Evolutionary conservation across 2,113 vertebrate genomes (phyloP), one percentile per base, ranked within the genome.

Genomic region (Serilophus lunatus): DNA sequence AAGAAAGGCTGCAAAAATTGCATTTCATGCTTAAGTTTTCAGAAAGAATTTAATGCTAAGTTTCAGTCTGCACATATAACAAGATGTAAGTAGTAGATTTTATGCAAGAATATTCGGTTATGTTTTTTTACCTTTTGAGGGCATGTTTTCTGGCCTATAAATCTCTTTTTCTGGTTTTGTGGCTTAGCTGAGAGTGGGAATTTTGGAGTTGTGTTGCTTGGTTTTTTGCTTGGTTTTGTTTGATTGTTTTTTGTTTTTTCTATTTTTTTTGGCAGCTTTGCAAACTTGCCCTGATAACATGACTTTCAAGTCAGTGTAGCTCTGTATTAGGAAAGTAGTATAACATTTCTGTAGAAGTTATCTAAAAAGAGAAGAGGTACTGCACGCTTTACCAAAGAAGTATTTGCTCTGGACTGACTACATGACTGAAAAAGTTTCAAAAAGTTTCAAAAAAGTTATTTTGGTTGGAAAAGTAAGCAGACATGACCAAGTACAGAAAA

Each of bases 401-500:
- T 64, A 40, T 95, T 94, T 86, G 33, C 64, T 94, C 90, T 78
- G 68, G 82, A 70, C 35, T 75, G 42, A 51, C 57, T 78, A 83
- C 56, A 88, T 15, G 60, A 76, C 29, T 70, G 56, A 92, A 93
- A 82, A 74, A 51, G n/a, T 88, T 83, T 69, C 20, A 92, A 93
- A 82, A 74, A 51, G n/a, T 88, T 83, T 69, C 20, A 50, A 95
- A 91, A 90, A 50, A 4, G 44, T 86, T 97, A 92, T 97, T 97
- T 96, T 96, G 79, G 40, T 97, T 97, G 95, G 95, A 96, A 95
- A 96, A 93, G 68, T 75, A 92, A 94, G 82, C 82, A 96, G 96
- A 97, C 95, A 92, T 93, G 95, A 97, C 94, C 92, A 94, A 97
- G 93, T 84, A 93, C 82, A 45, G 59, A 51, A 51, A 90, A 95